A percentile compares a stretch with the other conserved stretches of the same genome.
phyloP scores from a whole-genome alignment of 2,797 vertebrate species.

The Cossypha niveicapilla region DNA sequence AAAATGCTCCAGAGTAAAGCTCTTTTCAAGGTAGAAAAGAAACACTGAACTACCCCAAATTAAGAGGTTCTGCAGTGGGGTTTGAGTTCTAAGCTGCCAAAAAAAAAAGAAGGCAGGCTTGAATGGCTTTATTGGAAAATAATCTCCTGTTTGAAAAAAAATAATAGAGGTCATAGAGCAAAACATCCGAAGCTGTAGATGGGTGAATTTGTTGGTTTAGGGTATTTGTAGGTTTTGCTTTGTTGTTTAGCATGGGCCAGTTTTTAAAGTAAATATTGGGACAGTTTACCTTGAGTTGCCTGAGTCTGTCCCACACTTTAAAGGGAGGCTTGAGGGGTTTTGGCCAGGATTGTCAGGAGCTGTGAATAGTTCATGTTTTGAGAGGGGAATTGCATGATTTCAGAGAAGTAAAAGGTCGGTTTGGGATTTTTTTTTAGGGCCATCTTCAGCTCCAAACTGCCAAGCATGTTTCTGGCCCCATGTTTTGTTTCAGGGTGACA shows the following conservation, averaged over 20 bases:
- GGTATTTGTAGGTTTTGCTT: not conserved
- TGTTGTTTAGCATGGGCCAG: not conserved
- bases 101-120: not conserved
- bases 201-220: not conserved
- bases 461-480: not conserved
- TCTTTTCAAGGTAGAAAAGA: not conserved
- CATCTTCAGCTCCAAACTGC: not conserved
- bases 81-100: not conserved
- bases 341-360: not conserved
- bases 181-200: not conserved
- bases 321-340: not conserved
- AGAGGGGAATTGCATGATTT: not conserved
- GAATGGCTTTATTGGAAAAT: not conserved
- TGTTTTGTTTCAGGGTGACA: not conserved
- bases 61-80: not conserved
- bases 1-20: accelerated
- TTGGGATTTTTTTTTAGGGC: not conserved
- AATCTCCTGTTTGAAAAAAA: not conserved
- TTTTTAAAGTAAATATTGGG: not conserved
- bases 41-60: not conserved
- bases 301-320: not conserved
- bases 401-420: not conserved
- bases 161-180: not conserved
- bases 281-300: not conserved
- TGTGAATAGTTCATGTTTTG: not conserved